phyloP scores from a whole-genome alignment of 92 coral and sea anemone species.

The Zoanthus sansibaricus region DNA sequence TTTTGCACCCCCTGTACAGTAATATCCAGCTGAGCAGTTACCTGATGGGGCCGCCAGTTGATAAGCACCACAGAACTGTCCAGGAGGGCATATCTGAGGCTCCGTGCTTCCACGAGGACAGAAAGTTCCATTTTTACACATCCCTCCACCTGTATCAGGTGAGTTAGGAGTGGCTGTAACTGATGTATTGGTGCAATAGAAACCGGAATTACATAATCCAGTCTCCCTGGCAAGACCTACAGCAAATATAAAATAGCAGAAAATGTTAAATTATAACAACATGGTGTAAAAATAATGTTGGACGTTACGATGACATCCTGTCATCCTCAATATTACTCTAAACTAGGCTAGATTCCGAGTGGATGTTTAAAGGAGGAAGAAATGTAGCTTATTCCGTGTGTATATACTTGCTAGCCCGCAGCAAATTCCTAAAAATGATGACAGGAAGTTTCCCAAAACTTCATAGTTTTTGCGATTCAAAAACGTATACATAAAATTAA shows the following conservation, averaged over 20 bases:
- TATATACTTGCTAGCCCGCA: no score
- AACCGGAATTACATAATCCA: conserved; percentile 90
- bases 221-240: conserved; percentile 80
- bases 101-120: conserved; percentile 90
- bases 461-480: no score
- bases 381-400: no score
- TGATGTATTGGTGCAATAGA: conserved; percentile 84
- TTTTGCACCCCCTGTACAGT: conserved; percentile 79
- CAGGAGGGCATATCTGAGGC: conserved; percentile 78
- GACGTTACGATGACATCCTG: no score
- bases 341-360: no score
- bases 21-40: conserved; percentile 88
- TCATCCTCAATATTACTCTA: no score
- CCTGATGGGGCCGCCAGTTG: conserved; percentile 77
- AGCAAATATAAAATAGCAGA: neutral
- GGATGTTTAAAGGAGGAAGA: no score
- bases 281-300: neutral
- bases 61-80: conserved; percentile 72
- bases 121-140: conserved; percentile 83
- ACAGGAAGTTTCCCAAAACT: no score
- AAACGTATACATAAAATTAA: no score
- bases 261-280: neutral
- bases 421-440: no score
- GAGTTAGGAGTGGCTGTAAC: conserved; percentile 74
- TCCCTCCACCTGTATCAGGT: conserved; percentile 82